phyloP scores from a whole-genome alignment of 2,797 vertebrate species.

The Poeciliopsis paucimaculata region DNA sequence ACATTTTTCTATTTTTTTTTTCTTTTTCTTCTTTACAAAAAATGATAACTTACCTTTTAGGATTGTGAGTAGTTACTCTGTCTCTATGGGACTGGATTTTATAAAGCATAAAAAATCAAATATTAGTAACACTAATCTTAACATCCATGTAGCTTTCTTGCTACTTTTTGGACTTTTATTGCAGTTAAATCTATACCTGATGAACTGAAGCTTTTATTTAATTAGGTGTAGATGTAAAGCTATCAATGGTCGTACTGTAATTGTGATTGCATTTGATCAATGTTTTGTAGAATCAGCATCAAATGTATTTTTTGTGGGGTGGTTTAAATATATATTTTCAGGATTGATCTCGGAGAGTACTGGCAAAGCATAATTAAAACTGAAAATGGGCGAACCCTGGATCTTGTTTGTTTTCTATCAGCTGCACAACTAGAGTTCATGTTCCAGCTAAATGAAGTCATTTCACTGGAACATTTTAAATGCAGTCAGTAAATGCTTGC shows the following conservation, averaged over 20 bases:
- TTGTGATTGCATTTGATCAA: neutral
- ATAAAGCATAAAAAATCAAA: too few relatives aligned
- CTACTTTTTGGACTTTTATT: too few relatives aligned
- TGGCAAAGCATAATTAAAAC: neutral
- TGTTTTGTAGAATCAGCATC: neutral
- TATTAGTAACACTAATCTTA: too few relatives aligned
- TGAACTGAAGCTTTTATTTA: too few relatives aligned
- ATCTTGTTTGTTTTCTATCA: neutral
- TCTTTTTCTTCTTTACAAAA: too few relatives aligned
- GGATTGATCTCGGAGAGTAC: neutral
- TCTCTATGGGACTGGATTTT: neutral
- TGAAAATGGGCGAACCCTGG: neutral
- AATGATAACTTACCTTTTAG: neutral
- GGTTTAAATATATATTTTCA: neutral
- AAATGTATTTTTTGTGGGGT: neutral
- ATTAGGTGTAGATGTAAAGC: too few relatives aligned
- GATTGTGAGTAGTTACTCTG: neutral
- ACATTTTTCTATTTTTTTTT: too few relatives aligned
- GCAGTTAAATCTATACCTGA: too few relatives aligned
- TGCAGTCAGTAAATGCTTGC: slow-evolving; percentile 10
- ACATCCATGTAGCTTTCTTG: too few relatives aligned
- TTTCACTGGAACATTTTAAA: neutral
- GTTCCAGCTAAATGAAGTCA: neutral
- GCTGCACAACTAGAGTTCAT: neutral
- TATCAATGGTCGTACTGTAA: neutral